Percentiles rank a stretch among this genome's conserved stretches.
phyloP scores from a whole-genome alignment of 2,113 vertebrate species.

The Pseudonaja textilis region DNA sequence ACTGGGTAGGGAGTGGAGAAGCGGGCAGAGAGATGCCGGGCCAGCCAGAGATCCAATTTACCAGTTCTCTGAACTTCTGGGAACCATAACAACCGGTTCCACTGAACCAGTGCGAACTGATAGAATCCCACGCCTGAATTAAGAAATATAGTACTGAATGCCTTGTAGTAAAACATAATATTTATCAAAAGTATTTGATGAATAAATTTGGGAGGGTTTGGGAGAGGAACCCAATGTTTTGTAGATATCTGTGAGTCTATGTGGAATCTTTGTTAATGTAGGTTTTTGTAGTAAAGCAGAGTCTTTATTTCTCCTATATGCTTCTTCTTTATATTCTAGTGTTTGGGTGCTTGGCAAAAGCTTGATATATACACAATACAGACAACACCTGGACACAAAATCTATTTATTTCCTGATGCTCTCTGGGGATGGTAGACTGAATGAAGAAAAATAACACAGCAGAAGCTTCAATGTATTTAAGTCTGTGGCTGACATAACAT shows the following conservation, averaged over 20 bases:
- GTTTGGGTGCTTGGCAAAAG: slow-evolving; percentile 1
- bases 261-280: neutral
- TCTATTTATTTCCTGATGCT: slow-evolving; percentile 26
- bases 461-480: slow-evolving; percentile 44
- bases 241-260: neutral
- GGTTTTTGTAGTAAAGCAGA: neutral
- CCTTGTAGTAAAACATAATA: neutral
- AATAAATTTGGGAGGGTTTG: neutral
- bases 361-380: slow-evolving; percentile 22
- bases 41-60: too few relatives aligned
- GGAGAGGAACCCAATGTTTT: neutral
- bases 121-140: neutral
- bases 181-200: neutral
- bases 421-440: slow-evolving; percentile 36
- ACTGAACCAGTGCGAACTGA: too few relatives aligned
- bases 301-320: neutral
- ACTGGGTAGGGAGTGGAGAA: too few relatives aligned
- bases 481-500: slow-evolving; percentile 22
- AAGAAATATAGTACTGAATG: too few relatives aligned
- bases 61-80: too few relatives aligned
- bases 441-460: slow-evolving; percentile 50
- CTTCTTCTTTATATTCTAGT: slow-evolving; percentile 14
- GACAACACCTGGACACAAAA: neutral
- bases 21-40: too few relatives aligned
- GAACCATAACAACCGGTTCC: too few relatives aligned